Evolutionary conservation across 2,113 vertebrate species (phyloP), one percentile per base, ranked within the genome.

Genomic region (Odocoileus hemionus): DNA sequence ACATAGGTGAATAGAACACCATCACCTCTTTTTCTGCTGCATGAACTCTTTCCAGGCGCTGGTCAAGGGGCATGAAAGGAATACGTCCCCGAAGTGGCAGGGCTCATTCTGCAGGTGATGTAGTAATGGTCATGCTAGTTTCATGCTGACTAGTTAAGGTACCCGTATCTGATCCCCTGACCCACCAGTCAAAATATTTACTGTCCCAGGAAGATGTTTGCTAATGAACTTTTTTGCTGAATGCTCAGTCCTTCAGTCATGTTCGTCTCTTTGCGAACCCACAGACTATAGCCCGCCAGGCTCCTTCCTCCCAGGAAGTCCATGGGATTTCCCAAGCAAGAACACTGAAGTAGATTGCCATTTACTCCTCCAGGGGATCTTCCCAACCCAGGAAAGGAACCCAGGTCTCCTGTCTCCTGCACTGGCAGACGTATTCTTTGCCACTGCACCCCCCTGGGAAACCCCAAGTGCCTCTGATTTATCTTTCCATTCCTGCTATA

Each of bases 21-120:
- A 0, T 1, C 0, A 3, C 8, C 28, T 50, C 28, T 28, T 28
- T 33, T n/a, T 26, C 36, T 8, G 33, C 30, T 39, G 13, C 36
- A 0, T 9, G 39, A 3, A 4, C 21, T 61, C 36, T 14, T 3
- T 5, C 15, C 21, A 12, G 23, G 13, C 70, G 0, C 79, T 23
- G 50, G 78, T 17, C 14, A 9, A 25, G 36, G 6, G 55, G 13
- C 17, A 2, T 4, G 28, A 3, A 52, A 13, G 0, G 0, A 50
- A 9, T 30, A 6, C 0, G 0, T 3, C 39, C 45, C 0, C 3
- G 12, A 0, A n/a, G 43, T 0, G 4, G 14, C 14, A 1, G 25
- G 30, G 10, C 7, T 3, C 2, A 0, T 4, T 39, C 55, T 28
- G 33, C 28, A 11, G 57, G 21, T n/a, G 47, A 36, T 13, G 12